Base-by-base conservation (phyloP, 2,888 invertebrate species). In the Oxystoma pomonae region DNA sequence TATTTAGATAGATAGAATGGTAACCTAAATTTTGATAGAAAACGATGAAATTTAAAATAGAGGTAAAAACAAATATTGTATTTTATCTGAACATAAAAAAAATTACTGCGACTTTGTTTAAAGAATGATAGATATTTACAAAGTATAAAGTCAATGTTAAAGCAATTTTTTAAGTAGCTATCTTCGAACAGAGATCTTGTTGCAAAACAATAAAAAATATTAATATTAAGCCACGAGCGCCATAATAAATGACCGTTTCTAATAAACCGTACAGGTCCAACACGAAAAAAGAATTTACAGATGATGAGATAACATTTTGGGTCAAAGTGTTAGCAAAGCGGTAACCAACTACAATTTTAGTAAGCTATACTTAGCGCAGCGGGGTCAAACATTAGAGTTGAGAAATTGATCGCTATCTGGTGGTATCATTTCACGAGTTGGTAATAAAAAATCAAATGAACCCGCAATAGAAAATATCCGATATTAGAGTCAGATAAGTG, bases 231-330 rank as follows among this genome's bases (percentile, higher is more conserved):
- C 3, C 35, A 35, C 35, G 12, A 35, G 12, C 35, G 35, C 35
- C 35, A 35, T 35, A 35, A 35, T 12, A 35, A 35, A 35, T 35
- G 35, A 12, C 35, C 35, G 35, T 35, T 35, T 3, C 35, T 35
- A 35, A 35, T 35, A 35, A 3, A 35, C 12, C 35, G 35, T 35
- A 35, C 35, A 35, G 35, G 5, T 35, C 12, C 35, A 35, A 35
- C 35, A 35, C 35, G 35, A 35, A 35, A 35, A 35, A 35, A 61
- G 63, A 63, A 65, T 65, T 63, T 65, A 63, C 63, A 59, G 61
- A 60, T 63, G 65, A 65, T 63, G 63, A 65, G 65, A 65, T 65
- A 65, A 65, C 51, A 20, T 65, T 65, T 59, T 60, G 59, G 65
- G 63, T 65, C 65, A 65, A 58, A 56, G 51, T 35, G 35, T 35